Evolutionary conservation across 1,140 invertebrate genomes (phyloP).

Genomic region (Drosophila jambulina): DNA sequence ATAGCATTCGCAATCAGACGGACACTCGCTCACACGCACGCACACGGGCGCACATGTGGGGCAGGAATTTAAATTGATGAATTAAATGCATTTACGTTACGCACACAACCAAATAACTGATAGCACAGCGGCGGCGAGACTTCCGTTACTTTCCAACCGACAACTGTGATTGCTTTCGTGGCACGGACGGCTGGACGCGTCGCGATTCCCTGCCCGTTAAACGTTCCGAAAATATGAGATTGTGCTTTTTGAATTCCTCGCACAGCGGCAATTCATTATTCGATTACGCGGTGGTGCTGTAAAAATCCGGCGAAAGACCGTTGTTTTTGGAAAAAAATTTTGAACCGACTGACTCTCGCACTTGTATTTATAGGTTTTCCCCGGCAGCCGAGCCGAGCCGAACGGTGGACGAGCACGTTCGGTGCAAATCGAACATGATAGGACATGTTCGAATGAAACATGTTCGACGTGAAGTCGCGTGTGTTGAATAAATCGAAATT

Average conservation of each 20-base stretch:
- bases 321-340: not conserved
- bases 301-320: not conserved
- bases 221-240: slow-evolving; percentile 8
- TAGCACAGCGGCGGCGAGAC: slow-evolving; percentile 23
- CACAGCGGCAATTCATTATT: slow-evolving; percentile 24
- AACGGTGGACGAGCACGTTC: not conserved
- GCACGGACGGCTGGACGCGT: slow-evolving; percentile 4
- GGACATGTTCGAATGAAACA: not conserved
- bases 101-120: slow-evolving; percentile 30
- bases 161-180: slow-evolving; percentile 21
- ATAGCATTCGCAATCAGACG: slow-evolving; percentile 38
- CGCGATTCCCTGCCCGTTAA: slow-evolving; percentile 9
- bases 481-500: too few relatives aligned
- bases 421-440: not conserved
- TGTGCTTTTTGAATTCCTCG: slow-evolving; percentile 17
- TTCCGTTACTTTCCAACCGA: slow-evolving; percentile 43
- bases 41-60: slow-evolving; percentile 29
- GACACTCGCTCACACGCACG: slow-evolving; percentile 25
- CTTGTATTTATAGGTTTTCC: not conserved
- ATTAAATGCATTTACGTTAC: slow-evolving; percentile 46
- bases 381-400: not conserved
- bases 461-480: not conserved
- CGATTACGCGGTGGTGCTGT: not conserved
- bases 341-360: not conserved
- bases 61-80: slow-evolving; percentile 44